These are phyloP conservation scores for Strigops habroptila DNA, from an alignment of 2,113 vertebrate genomes.

Conservation along the genomic window DNA sequence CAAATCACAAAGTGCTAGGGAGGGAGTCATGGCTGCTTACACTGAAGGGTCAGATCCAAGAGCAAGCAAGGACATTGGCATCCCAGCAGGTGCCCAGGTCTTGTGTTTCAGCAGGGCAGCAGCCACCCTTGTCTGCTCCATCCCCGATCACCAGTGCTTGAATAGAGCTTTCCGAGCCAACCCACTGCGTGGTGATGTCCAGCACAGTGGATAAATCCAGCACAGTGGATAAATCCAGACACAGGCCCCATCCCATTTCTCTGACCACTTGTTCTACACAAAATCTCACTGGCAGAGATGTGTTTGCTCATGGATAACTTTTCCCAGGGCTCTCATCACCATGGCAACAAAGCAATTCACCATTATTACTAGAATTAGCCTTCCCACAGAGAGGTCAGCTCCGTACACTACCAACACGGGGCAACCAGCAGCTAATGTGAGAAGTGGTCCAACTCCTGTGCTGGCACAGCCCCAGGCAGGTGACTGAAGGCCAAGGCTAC, in stretches of 20 bases:
- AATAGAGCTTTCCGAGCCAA: not conserved
- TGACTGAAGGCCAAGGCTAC: not conserved
- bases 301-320: not conserved
- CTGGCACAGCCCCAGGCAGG: not conserved
- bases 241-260: fast-evolving
- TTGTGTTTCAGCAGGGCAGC: not conserved
- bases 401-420: fast-evolving
- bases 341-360: not conserved
- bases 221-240: too few species aligned
- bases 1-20: not conserved
- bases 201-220: not conserved
- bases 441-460: not conserved
- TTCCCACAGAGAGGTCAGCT: not conserved
- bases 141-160: not conserved
- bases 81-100: not conserved
- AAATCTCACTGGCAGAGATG: not conserved
- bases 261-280: not conserved
- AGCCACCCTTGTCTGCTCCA: not conserved
- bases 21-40: not conserved
- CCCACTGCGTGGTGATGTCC: not conserved
- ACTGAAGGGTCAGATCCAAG: not conserved
- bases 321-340: not conserved
- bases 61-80: not conserved
- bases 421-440: not conserved
- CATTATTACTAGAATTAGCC: not conserved